Percentiles rank a stretch among this genome's conserved stretches.
These are phyloP conservation scores for Sphenopsis melanotis DNA, from an alignment of 2,797 vertebrate genomes.

Conservation along the genomic window DNA sequence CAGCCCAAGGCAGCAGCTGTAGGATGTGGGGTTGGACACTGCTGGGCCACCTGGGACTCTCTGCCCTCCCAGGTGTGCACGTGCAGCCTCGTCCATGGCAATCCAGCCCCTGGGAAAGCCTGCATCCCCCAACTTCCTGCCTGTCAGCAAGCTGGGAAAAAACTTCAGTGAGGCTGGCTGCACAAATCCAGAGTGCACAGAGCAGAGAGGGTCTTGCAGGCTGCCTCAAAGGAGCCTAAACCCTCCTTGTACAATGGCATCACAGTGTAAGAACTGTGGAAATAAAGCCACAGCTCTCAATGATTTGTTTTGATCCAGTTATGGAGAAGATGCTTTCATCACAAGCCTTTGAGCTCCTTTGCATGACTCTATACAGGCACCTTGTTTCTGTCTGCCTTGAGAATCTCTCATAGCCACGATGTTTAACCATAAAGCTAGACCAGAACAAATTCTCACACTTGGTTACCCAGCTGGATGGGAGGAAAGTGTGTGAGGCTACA, in stretches of 20 bases:
- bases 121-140: conserved; percentile 45
- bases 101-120: neutral
- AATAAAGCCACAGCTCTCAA: neutral
- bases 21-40: neutral
- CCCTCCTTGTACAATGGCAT: neutral
- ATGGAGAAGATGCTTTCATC: neutral
- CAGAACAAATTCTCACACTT: neutral
- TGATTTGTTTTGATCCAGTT: neutral
- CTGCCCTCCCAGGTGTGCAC: conserved; percentile 48
- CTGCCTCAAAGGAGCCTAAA: neutral
- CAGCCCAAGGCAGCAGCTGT: conserved; percentile 24
- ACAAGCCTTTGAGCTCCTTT: neutral
- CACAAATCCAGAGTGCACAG: fast-evolving
- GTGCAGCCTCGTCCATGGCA: neutral
- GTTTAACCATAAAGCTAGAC: neutral
- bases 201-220: neutral
- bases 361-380: neutral
- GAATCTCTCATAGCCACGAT: neutral
- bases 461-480: neutral
- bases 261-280: neutral
- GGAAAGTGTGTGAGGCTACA: neutral
- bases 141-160: conserved; percentile 13
- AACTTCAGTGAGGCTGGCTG: neutral
- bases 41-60: neutral
- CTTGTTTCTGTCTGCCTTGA: neutral